phyloP scores from a whole-genome alignment of 53 echinoderm and acorn worm genomes.

The Mesocentrotus franciscanus region DNA sequence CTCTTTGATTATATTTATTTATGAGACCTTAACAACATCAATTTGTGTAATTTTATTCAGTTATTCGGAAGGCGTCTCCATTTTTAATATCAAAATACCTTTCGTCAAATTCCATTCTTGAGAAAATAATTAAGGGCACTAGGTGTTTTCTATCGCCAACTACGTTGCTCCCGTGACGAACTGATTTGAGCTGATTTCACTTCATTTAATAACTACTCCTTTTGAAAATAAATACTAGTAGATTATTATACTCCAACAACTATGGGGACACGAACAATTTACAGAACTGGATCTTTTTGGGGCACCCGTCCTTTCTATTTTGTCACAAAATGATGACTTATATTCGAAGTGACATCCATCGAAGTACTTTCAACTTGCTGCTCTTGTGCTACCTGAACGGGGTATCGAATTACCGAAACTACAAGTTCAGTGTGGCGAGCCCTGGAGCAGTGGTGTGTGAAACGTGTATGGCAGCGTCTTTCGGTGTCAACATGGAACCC shows the following conservation, averaged over 20 bases:
- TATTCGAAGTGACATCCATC: slow-evolving; percentile 12
- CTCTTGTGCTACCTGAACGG: not conserved
- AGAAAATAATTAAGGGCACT: too few species aligned
- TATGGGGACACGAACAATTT: slow-evolving; percentile 1
- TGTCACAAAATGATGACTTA: slow-evolving; percentile 37
- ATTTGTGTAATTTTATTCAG: too few species aligned
- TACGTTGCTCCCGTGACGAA: not conserved
- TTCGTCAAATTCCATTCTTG: too few species aligned
- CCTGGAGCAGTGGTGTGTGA: slow-evolving; percentile 9
- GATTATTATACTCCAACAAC: slow-evolving; percentile 10
- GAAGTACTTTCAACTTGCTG: slow-evolving; percentile 42
- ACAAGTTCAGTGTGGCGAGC: slow-evolving; percentile 42
- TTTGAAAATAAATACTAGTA: not conserved
- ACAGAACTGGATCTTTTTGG: not conserved
- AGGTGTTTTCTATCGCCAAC: too few species aligned
- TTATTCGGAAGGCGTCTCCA: too few species aligned
- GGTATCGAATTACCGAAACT: slow-evolving; percentile 53
- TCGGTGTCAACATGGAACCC: slow-evolving; percentile 35
- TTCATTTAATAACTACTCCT: not conserved
- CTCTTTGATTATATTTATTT: not conserved
- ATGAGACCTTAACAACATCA: not conserved
- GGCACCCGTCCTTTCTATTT: slow-evolving; percentile 33
- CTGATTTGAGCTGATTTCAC: not conserved
- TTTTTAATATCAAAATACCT: too few species aligned
- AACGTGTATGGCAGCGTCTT: slow-evolving; percentile 11